phyloP scores from a whole-genome alignment of 2,113 vertebrate genomes.

The Campylomormyrus tamandua region DNA sequence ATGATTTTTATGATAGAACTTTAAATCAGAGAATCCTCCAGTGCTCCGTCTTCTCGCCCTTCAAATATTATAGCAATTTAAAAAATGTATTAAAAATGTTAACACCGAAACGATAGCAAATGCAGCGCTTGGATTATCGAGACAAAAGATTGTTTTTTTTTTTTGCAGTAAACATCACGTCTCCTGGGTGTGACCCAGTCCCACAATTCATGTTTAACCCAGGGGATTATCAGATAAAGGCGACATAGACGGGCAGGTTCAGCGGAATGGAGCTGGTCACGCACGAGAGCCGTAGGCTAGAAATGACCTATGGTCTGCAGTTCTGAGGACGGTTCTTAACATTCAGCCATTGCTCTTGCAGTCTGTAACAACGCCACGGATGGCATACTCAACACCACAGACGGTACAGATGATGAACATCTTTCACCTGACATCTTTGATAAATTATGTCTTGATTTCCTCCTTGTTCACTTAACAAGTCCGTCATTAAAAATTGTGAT shows the following conservation, averaged over 20 bases:
- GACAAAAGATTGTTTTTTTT: not conserved
- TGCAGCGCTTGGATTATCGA: not conserved
- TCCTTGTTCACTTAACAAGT: not conserved
- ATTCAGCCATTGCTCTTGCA: not conserved
- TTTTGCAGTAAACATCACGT: not conserved
- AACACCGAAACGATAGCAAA: not conserved
- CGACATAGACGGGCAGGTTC: not conserved
- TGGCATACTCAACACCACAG: not conserved
- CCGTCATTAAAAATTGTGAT: not conserved
- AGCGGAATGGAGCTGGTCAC: not conserved
- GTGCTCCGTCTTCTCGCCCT: not conserved
- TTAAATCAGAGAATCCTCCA: not conserved
- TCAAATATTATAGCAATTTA: not conserved
- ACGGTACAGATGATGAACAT: not conserved
- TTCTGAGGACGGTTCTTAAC: not conserved
- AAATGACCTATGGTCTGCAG: not conserved
- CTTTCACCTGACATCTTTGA: not conserved
- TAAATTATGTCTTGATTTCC: not conserved
- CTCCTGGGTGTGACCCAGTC: not conserved
- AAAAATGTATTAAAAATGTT: not conserved
- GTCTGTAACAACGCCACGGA: not conserved
- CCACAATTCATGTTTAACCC: not conserved
- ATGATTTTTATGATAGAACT: not conserved
- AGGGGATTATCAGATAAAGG: not conserved
- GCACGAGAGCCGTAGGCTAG: not conserved